Evolutionary conservation across 2,888 invertebrate species (phyloP), one percentile per base, ranked within the genome.

Genomic region (Gortyna flavago): DNA sequence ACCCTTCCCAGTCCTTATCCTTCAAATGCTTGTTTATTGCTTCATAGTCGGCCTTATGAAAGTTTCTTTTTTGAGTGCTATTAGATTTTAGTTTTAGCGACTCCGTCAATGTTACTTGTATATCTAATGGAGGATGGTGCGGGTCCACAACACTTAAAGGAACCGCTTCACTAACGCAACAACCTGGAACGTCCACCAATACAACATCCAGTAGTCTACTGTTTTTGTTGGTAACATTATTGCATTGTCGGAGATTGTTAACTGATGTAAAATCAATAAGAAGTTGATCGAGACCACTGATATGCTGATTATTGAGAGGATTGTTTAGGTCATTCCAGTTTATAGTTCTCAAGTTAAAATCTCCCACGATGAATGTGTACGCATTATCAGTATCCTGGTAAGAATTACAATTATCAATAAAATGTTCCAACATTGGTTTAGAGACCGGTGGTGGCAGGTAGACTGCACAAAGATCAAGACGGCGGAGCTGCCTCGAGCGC

Each of bases 161-260:
- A 59, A 29, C 16, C 7, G 59, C 59, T 59, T 59, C 59, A 59
- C 59, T 16, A 59, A 59, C 59, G 29, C 59, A 59, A 59, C 29
- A 29, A 59, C 59, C 29, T 29, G 59, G 59, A 16, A 59, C 59
- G 29, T 29, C 29, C 29, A 59, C 59, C n/a, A 29, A 9, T 25
- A 54, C 54, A 25, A 54, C 54, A 54, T 54, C 54, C 9, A 54
- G 25, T 54, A 25, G 64, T 64, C 64, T 38, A 35, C 64, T 35
- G 21, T 64, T 35, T 64, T 54, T 54, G 62, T 21, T 35, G 25
- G 44, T 66, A 44, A 66, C 29, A 66, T 66, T 66, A 66, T 66
- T 66, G 66, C 66, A 66, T 21, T 66, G 66, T 66, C 44, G 66
- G 44, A 66, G 44, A 66, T 11, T 66, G 29, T 44, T 66, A 66